Percentiles rank a stretch among this genome's conserved stretches.
These are phyloP conservation scores for Bacillus rossius DNA, from an alignment of 1,140 invertebrate genomes.

Conservation along the genomic window DNA sequence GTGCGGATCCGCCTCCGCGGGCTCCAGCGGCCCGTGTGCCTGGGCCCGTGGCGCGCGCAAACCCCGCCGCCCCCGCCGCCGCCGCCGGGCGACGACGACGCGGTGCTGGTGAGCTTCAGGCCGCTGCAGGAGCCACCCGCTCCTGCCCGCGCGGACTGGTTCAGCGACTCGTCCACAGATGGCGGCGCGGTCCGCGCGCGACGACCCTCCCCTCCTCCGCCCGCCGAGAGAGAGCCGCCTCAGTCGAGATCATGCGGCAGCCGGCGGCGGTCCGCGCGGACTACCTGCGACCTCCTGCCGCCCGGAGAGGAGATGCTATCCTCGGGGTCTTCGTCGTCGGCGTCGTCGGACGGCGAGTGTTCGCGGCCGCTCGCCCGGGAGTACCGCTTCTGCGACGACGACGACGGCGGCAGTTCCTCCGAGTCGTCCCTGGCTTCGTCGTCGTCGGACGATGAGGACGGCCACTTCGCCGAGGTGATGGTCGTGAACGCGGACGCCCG, in stretches of 20 bases:
- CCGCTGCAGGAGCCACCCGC: neutral
- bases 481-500: conserved; percentile 55
- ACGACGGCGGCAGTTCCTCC: neutral
- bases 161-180: neutral
- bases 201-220: neutral
- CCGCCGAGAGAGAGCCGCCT: neutral
- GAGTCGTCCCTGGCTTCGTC: neutral
- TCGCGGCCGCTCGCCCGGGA: neutral
- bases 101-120: conserved; percentile 4
- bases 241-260: neutral
- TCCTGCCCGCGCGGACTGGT: neutral
- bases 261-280: neutral
- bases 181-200: neutral
- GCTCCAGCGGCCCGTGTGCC: conserved; percentile 43
- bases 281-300: neutral
- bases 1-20: conserved; percentile 51
- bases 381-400: neutral
- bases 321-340: neutral
- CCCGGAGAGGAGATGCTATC: neutral
- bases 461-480: conserved; percentile 65
- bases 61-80: neutral
- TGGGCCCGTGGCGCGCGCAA: conserved; percentile 14
- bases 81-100: neutral
- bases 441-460: conserved; percentile 49
- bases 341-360: neutral